These are phyloP conservation scores for Actinostola sp. DNA, from an alignment of 92 coral and sea anemone genomes.

Conservation along the genomic window DNA sequence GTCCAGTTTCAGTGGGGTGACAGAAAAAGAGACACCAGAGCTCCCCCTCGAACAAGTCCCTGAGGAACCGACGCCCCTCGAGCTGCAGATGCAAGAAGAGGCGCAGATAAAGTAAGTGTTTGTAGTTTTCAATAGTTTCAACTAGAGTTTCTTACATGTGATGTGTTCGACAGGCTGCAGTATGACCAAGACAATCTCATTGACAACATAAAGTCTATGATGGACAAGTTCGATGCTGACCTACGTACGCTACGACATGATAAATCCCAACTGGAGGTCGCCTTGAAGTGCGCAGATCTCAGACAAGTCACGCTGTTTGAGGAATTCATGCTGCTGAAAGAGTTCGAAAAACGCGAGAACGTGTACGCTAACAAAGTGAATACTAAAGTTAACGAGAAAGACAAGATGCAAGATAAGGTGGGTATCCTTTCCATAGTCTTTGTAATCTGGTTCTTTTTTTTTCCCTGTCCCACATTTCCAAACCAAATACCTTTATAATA, in stretches of 20 bases:
- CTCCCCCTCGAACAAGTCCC: slow-evolving; percentile 71
- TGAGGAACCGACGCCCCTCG: slow-evolving; percentile 78
- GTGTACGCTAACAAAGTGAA: slow-evolving; percentile 94
- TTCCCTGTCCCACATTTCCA: too few species aligned
- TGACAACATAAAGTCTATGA: slow-evolving; percentile 68
- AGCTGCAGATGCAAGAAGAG: slow-evolving; percentile 75
- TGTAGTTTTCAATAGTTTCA: not conserved
- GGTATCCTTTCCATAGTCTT: not conserved
- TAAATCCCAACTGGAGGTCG: slow-evolving; percentile 82
- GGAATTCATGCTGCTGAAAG: slow-evolving; percentile 94
- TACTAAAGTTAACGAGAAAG: slow-evolving; percentile 86
- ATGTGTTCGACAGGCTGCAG: slow-evolving; percentile 66
- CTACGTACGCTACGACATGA: slow-evolving; percentile 89
- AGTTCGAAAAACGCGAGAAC: slow-evolving; percentile 97
- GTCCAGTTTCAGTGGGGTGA: slow-evolving; percentile 83
- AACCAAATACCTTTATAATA: too few species aligned
- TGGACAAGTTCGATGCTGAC: slow-evolving; percentile 94
- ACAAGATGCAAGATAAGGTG: slow-evolving; percentile 97
- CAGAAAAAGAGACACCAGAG: slow-evolving; percentile 86
- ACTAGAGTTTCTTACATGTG: too few species aligned
- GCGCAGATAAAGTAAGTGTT: slow-evolving; percentile 80
- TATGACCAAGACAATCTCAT: slow-evolving; percentile 90
- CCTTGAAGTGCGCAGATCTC: slow-evolving; percentile 92
- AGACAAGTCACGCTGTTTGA: slow-evolving; percentile 99
- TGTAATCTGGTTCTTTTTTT: too few species aligned